Conservation (phyloP, 2,113 vertebrate species). For the Athene cunicularia region DNA sequence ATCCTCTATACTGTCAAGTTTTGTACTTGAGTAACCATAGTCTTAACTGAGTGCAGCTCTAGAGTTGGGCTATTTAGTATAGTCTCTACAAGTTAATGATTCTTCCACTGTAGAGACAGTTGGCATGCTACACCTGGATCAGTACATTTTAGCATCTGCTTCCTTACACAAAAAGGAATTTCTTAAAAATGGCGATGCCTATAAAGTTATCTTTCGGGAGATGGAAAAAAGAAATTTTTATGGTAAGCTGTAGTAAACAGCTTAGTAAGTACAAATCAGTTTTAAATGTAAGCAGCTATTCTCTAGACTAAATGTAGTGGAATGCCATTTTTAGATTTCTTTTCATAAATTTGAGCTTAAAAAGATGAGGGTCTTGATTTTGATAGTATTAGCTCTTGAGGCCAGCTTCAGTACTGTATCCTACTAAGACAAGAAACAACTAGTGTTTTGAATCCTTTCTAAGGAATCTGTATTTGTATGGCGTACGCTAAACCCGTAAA, state of each 20-base stretch:
- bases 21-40: not conserved
- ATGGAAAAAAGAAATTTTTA: not conserved
- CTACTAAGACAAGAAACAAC: not conserved
- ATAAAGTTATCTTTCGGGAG: not conserved
- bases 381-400: not conserved
- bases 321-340: not conserved
- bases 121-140: not conserved
- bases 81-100: not conserved
- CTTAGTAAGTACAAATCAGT: not conserved
- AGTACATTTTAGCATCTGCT: not conserved
- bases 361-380: not conserved
- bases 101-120: not conserved
- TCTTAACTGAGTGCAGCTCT: not conserved
- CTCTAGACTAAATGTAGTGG: not conserved
- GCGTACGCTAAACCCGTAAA: not conserved
- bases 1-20: not conserved
- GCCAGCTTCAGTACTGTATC: not conserved
- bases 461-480: not conserved
- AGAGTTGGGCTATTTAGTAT: not conserved
- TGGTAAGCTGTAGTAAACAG: not conserved
- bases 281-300: not conserved
- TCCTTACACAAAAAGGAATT: not conserved
- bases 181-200: not conserved
- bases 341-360: not conserved
- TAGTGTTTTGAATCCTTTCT: not conserved